Conservation (phyloP, 2,888 invertebrate species). For the Physocephala rufipes region DNA sequence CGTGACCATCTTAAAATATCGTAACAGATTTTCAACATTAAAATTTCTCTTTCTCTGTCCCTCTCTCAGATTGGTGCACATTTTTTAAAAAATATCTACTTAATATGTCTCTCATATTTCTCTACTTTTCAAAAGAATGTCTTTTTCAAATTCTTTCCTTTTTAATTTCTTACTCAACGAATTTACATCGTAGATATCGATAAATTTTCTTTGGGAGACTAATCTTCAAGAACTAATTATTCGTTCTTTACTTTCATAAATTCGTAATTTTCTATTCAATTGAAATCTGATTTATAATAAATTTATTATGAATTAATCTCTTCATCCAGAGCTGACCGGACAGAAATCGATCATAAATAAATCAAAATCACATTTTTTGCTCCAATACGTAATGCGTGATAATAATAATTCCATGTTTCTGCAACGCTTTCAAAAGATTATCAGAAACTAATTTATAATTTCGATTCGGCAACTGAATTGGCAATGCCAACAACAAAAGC, state of each 20-base stretch:
- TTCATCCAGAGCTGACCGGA: neutral
- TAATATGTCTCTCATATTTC: no score
- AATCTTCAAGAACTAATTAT: neutral
- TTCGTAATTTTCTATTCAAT: constrained; percentile 3
- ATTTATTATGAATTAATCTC: constrained; percentile 12
- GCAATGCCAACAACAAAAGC: no score
- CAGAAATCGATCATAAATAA: constrained; percentile 9
- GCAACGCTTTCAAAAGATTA: constrained; percentile 17
- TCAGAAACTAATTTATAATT: constrained; percentile 14
- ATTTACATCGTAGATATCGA: neutral
- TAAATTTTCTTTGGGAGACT: neutral
- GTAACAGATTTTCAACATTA: no score
- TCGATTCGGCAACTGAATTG: neutral
- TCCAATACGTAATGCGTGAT: no score
- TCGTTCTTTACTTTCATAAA: neutral
- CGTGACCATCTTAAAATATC: no score
- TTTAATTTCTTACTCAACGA: neutral
- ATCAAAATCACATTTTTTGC: constrained; percentile 4
- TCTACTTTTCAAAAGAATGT: no score
- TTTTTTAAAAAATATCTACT: no score
- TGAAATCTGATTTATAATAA: neutral
- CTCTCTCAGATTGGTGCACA: no score
- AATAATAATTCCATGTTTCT: constrained; percentile 12
- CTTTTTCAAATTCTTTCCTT: neutral
- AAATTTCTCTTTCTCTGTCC: no score